Base-by-base conservation (phyloP, 2,888 invertebrate genomes). In the Tillus elongatus region DNA sequence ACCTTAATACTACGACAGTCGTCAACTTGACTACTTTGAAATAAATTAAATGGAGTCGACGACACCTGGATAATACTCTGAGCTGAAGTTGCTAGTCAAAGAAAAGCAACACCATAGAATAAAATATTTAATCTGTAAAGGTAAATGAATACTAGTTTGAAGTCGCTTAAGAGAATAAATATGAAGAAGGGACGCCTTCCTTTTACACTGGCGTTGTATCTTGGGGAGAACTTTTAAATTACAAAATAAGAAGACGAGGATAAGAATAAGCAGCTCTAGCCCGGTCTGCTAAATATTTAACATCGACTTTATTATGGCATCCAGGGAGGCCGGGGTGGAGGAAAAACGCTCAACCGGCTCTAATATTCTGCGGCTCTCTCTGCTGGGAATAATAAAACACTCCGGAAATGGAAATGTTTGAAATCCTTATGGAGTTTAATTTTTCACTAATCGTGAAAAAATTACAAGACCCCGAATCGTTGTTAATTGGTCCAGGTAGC, bases 171-270 rank as follows among this genome's bases (percentile, higher is more conserved):
- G 47, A 52, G 51, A 56, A 56, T 57, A 57, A 58, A 58, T 55
- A 54, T 44, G 53, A 51, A 54, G 51, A 46, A 47, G 45, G 45
- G 45, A n/a, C n/a, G n/a, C n/a, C n/a, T n/a, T n/a, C n/a, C n/a
- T n/a, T n/a, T n/a, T n/a, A n/a, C n/a, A n/a, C 33, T 48, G 45
- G 40, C 39, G 47, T 43, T 45, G 46, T 53, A 45, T 53, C 54
- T 51, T 46, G 51, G 47, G 54, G 57, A 54, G 46, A 60, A 60
- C 56, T 60, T 60, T 60, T 57, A 57, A 60, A 60, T 58, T 57
- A 56, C 56, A 51, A 56, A 56, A 57, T 56, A 58, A 56, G 53
- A 56, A 47, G 51, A 53, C 30, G 19, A 34, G 35, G 27, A 43
- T 6, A 36, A 31, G 39, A 36, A 47, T 46, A 49, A 46, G 46